Percentiles rank a stretch among this genome's conserved stretches.
Conservation (phyloP, 92 coral and sea anemone species). For the Actinostola sp. region DNA sequence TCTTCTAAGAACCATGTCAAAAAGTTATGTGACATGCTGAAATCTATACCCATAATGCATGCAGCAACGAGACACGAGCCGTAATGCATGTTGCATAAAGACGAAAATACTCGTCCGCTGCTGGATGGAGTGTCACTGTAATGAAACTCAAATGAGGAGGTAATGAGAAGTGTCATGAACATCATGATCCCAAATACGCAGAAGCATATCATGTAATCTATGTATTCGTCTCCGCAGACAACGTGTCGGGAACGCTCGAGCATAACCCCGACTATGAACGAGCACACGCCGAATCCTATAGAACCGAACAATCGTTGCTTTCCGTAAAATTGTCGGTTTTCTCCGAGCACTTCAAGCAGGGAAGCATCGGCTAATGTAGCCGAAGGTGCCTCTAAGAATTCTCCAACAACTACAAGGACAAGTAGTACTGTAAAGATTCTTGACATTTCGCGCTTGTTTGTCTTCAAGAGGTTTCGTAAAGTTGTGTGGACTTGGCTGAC, state of each 20-base stretch:
- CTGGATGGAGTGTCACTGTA: conserved; percentile 68
- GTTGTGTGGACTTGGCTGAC: conserved; percentile 31
- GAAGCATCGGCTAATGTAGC: conserved; percentile 96
- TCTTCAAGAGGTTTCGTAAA: conserved; percentile 78
- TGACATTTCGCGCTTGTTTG: conserved; percentile 75
- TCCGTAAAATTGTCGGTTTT: conserved; percentile 91
- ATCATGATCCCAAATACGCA: conserved; percentile 83
- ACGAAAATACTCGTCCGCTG: conserved; percentile 65
- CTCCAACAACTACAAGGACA: conserved; percentile 91
- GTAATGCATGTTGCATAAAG: conserved; percentile 84
- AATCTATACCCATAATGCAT: conserved; percentile 95
- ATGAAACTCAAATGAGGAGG: conserved; percentile 84
- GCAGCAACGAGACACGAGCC: conserved; percentile 92
- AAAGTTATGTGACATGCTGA: conserved; percentile 94
- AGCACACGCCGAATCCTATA: conserved; percentile 93
- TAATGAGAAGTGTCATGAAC: conserved; percentile 77
- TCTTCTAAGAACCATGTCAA: conserved; percentile 97
- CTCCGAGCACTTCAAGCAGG: conserved; percentile 92
- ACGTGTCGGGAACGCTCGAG: conserved; percentile 88
- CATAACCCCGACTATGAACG: conserved; percentile 88
- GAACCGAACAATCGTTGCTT: conserved; percentile 99
- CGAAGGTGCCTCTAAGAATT: conserved; percentile 93
- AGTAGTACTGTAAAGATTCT: conserved; percentile 84
- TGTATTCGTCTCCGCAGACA: conserved; percentile 88
- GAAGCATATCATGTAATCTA: conserved; percentile 93